Base-by-base conservation (phyloP, 1,140 invertebrate species). In the Caerostris darwini region DNA sequence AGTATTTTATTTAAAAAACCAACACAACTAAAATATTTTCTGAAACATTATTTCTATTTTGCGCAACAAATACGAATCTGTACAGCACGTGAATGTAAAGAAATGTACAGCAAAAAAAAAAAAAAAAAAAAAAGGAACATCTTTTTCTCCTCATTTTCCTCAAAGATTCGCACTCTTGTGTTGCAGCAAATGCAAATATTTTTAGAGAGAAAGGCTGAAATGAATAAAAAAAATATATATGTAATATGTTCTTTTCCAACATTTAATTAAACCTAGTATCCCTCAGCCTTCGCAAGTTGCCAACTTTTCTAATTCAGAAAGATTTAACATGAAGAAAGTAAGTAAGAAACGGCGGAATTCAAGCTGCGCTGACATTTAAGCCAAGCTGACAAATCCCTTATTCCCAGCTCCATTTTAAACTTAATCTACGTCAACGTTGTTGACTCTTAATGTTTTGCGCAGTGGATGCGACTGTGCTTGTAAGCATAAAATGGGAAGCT, bases 231-330 rank as follows among this genome's bases (percentile, higher is more conserved):
- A 34, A 77, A 77, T 77, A 12, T 34, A 77, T 34, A 77, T 10
- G 0, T n/a, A 17, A n/a, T n/a, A 2, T 8, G 6, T 50, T 34
- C 53, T 77, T 77, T 17, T 14, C 19, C 53, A 53, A 53, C 34
- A 53, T 77, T 77, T 77, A 77, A 77, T 77, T 77, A 77, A 77
- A 77, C 12, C 34, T 12, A 50, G 34, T 77, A 77, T 77, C 71
- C 53, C 8, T 12, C 71, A 77, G 34, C 71, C 71, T 34, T 77
- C 71, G 34, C 34, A 7, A 5, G 71, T 14, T 77, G 71, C 71
- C 71, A 77, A 77, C 71, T 57, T 50, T 64, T 64, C 34, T 64
- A 88, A 53, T 54, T 67, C 14, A 5, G 10, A 7, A 10, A 88
- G 86, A 67, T n/a, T 85, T 85, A 57, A 58, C 82, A 85, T 34